These are phyloP conservation scores for Penaeus indicus DNA, from an alignment of 1,140 invertebrate species.

Conservation along the genomic window DNA sequence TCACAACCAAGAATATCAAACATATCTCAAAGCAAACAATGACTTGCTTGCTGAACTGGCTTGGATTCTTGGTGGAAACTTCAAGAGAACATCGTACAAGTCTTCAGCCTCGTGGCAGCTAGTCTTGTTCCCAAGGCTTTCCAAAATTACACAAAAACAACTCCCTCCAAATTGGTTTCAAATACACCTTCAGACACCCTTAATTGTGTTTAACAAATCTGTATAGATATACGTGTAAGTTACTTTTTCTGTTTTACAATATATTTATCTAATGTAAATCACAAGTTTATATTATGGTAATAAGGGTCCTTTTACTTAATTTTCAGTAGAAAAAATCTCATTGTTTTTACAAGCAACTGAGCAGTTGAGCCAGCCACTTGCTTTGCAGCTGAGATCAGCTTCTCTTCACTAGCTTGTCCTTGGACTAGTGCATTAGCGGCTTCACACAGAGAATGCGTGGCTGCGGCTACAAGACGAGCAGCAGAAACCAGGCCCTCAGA, in stretches of 20 bases:
- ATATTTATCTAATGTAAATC: too few relatives aligned
- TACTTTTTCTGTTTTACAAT: too few relatives aligned
- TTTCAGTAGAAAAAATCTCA: too few relatives aligned
- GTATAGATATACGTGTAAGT: too few relatives aligned
- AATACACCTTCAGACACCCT: too few relatives aligned
- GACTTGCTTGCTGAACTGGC: not conserved
- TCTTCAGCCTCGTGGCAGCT: not conserved
- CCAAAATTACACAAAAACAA: too few relatives aligned
- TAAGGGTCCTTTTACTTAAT: too few relatives aligned
- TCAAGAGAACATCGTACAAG: not conserved
- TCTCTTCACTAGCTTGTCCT: conserved; percentile 94
- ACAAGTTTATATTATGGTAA: too few relatives aligned
- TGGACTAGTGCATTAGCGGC: conserved; percentile 97
- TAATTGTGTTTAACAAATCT: too few relatives aligned
- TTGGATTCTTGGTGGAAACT: not conserved
- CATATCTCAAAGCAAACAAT: conserved; percentile 90
- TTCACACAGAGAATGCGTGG: conserved; percentile 96
- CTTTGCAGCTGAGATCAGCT: conserved; percentile 95
- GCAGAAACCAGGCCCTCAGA: conserved; percentile 98
- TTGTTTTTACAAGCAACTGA: conserved; percentile 93
- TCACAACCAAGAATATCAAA: conserved; percentile 99
- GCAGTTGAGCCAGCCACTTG: conserved; percentile 97
- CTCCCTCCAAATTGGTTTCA: too few relatives aligned
- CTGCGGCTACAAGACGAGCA: conserved; percentile 94
- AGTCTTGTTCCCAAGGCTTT: too few relatives aligned